phyloP scores from a whole-genome alignment of 2,888 invertebrate species.

The Eupithecia subumbrata region DNA sequence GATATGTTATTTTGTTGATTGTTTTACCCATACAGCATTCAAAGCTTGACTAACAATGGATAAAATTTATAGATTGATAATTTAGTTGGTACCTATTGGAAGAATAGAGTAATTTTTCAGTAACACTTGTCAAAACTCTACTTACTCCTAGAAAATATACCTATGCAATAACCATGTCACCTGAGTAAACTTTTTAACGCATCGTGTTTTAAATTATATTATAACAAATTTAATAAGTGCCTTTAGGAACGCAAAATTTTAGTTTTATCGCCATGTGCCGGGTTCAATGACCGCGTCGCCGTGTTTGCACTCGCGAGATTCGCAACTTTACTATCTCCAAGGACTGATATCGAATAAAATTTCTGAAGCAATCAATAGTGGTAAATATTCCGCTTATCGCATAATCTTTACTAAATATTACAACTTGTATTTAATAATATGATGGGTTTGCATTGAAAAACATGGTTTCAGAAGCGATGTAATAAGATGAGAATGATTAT shows the following conservation, averaged over 20 bases:
- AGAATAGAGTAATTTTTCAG: neutral
- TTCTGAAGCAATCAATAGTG: slow-evolving; percentile 28
- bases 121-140: neutral
- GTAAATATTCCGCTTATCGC: neutral
- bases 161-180: too few relatives aligned
- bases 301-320: slow-evolving; percentile 59
- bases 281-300: slow-evolving; percentile 59
- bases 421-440: neutral
- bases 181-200: too few relatives aligned
- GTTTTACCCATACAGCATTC: neutral
- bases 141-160: neutral
- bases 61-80: too few relatives aligned
- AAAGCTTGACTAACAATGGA: neutral
- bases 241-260: slow-evolving; percentile 69
- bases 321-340: slow-evolving; percentile 48
- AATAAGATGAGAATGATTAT: neutral
- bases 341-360: slow-evolving; percentile 34
- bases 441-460: neutral
- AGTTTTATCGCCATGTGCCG: slow-evolving; percentile 73
- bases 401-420: slow-evolving; percentile 8
- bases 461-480: neutral
- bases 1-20: neutral
- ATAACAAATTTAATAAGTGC: slow-evolving; percentile 52
- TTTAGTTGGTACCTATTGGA: neutral
- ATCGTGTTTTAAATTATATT: slow-evolving; percentile 46